These are phyloP conservation scores for Caretta caretta DNA, from an alignment of 2,113 vertebrate species.

Conservation along the genomic window DNA sequence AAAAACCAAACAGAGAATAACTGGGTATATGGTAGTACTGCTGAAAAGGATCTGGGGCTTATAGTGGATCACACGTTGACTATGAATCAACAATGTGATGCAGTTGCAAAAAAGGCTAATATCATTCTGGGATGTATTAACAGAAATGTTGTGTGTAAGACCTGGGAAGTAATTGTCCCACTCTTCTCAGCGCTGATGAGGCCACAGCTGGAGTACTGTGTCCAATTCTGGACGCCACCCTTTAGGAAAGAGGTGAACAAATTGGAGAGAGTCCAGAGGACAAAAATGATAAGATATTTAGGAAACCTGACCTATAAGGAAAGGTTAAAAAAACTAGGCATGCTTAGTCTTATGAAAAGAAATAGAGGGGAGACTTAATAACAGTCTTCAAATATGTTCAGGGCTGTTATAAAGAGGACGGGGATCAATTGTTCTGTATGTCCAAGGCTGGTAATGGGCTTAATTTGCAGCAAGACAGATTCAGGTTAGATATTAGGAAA, in stretches of 20 bases:
- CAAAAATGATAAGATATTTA: not conserved
- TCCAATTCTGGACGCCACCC: not conserved
- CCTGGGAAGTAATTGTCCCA: not conserved
- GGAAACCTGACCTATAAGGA: not conserved
- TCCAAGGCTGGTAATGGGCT: not conserved
- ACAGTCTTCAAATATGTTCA: not conserved
- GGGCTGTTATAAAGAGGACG: not conserved
- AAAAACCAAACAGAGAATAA: not conserved
- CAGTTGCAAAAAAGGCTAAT: not conserved
- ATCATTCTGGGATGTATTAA: not conserved
- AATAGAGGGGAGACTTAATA: not conserved
- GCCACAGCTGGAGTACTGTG: not conserved
- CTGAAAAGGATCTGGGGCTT: not conserved
- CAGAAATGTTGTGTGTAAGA: not conserved
- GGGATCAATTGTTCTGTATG: not conserved
- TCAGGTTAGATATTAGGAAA: not conserved
- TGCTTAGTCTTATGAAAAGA: not conserved
- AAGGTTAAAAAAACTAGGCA: not conserved
- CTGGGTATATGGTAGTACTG: not conserved
- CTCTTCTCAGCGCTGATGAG: not conserved
- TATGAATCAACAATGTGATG: not conserved
- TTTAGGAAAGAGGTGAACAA: not conserved
- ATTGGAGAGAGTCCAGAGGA: not conserved
- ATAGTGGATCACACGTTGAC: not conserved
- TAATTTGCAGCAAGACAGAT: not conserved